Evolutionary conservation across 2,888 invertebrate genomes (phyloP), one percentile per base, ranked within the genome.

Genomic region (Pandemis cinnamomeana): DNA sequence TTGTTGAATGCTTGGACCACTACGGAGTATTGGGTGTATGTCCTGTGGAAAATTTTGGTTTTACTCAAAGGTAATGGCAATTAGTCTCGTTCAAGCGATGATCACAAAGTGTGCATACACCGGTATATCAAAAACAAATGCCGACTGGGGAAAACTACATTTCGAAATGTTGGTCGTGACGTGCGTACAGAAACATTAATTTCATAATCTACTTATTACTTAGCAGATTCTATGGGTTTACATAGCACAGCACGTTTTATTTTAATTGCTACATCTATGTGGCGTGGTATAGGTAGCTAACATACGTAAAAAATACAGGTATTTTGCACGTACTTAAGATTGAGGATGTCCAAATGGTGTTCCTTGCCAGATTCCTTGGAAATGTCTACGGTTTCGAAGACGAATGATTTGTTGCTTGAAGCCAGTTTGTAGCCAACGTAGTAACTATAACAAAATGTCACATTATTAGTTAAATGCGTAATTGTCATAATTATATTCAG

Each of bases 1-100:
- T 98, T 97, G 92, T 99, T 99, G 89, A 98, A 99, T 0, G 98
- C 98, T 92, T 98, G 98, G 8, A 99, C 98, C 27, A 99, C 98
- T 36, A 99, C 97, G n/a, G 98, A 97, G 91, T 99, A 99, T 89
- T 98, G 98, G 0, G 98, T 99, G 93, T 99, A 99, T 0, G 98
- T 98, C 86, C 96, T 96, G 86, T 78, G 81, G 81, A 53, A 58
- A 48, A 66, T 55, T 63, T 10, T 5, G 11, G 20, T 13, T 46
- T 7, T 20, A 20, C 15, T 0, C 15, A 5, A 63, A 36, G 10
- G 60, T 36, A n/a, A 51, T 51, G 58, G n/a, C 44, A 41, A 69
- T 58, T 7, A 64, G 7, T 36, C 0, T 63, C 4, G 20, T 42
- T 0, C 0, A 46, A 46, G 46, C 10, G 11, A 46, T 46, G 46